Evolutionary conservation across 2,113 vertebrate genomes (phyloP), one percentile per base, ranked within the genome.

Genomic region (Felis chaus): DNA sequence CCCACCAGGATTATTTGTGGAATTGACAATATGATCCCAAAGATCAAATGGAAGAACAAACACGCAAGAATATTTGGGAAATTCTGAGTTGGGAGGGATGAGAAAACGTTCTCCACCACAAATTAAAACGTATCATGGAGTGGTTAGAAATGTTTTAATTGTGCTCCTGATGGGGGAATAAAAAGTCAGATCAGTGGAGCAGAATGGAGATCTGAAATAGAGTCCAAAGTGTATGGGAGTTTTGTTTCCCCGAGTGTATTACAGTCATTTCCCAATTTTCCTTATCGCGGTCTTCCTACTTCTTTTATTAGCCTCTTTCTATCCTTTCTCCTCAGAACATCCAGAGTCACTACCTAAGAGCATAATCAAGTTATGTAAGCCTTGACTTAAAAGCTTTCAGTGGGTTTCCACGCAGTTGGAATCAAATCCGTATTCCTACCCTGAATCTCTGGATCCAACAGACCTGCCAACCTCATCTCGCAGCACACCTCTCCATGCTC

Each of bases 21-120:
- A 87, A 74, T 19, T 88, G n/a, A 79, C 63, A 55, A 18, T 80
- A 74, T n/a, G n/a, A 94, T 41, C 61, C 29, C 74, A 41, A 69
- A 94, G 71, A 81, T 85, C n/a, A 95, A 65, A 69, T n/a, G 25
- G 55, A 61, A 96, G 48, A 94, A 69, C 41, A 96, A 80, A 80
- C 5, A 69, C 50, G 15, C 31, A 89, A 66, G 5, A n/a, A 78
- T 89, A 85, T 89, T 79, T 91, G 69, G 45, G 87, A 86, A 78
- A 81, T 69, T 91, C 92, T 82, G 78, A 92, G 21, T 65, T 89
- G 18, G 33, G 25, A 25, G 9, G 8, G 61, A 48, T 74, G 14
- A 91, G 82, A 88, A 79, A 79, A 91, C n/a, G 79, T 89, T 12
- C 18, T 91, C 1, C 61, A 33, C 4, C 76, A 93, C 19, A 73